A percentile compares a stretch with the other conserved stretches of the same genome.
These are phyloP conservation scores for Monoplex corrugatus DNA, from an alignment of 2,888 invertebrate species.

Conservation along the genomic window DNA sequence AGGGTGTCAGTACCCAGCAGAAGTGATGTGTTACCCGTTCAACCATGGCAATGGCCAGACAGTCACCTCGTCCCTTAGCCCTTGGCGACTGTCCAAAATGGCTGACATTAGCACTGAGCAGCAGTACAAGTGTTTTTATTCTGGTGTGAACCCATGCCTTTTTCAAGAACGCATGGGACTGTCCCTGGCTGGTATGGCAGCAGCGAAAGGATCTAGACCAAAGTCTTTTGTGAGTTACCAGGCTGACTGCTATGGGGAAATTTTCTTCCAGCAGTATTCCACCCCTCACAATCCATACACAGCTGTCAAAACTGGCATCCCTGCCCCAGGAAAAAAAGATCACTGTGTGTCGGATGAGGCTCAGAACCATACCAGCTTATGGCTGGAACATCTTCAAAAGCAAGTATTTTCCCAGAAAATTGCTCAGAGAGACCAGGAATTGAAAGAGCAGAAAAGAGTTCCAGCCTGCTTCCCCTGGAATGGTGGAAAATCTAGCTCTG, in stretches of 20 bases:
- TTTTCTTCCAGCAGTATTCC: conserved; percentile 64
- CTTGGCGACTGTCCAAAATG: conserved; percentile 61
- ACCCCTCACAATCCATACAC: conserved; percentile 10
- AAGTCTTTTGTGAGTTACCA: conserved; percentile 45
- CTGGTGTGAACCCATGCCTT: conserved; percentile 18
- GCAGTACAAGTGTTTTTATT: background rate
- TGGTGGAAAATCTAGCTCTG: too few relatives aligned
- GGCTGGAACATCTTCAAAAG: conserved; percentile 32
- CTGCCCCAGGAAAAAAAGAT: background rate
- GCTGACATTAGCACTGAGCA: conserved; percentile 50
- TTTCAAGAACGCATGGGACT: conserved; percentile 40
- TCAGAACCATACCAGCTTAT: background rate
- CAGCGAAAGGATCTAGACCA: background rate
- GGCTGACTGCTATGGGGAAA: conserved; percentile 66
- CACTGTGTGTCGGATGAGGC: background rate
- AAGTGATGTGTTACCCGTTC: conserved; percentile 61
- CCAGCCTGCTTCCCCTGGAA: too few relatives aligned
- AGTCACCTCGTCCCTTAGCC: conserved; percentile 55
- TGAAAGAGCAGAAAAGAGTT: too few relatives aligned
- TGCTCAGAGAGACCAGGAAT: too few relatives aligned
- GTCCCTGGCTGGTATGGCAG: conserved; percentile 39
- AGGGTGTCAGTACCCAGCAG: conserved; percentile 66
- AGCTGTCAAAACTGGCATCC: conserved; percentile 35
- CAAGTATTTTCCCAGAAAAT: conserved; percentile 11
- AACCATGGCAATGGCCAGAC: conserved; percentile 46